Evolutionary conservation across 2,797 vertebrate genomes (phyloP), one percentile per base, ranked within the genome.

Genomic region (Melanotaenia maccullochi): DNA sequence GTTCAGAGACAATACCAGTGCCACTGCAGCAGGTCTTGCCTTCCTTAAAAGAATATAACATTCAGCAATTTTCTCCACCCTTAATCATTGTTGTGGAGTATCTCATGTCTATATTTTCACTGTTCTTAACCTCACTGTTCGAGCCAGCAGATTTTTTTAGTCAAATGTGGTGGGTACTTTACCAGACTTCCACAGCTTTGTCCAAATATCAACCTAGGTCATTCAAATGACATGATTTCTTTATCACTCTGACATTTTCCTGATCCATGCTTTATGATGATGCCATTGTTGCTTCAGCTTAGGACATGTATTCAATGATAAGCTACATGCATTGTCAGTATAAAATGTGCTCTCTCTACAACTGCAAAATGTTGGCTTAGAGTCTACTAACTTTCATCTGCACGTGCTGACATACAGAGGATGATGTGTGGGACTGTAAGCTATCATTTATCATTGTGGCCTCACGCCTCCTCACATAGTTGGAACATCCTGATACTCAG

Each of bases 231-330:
- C 54, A 67, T 47, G 49, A 65, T 73, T 78, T 85, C 77, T 76
- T 93, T 92, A 93, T 93, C 93, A 59, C 85, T 42, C 57, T 92
- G 90, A 81, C 90, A 92, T 93, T 94, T 92, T 83, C 85, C 82
- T 85, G 82, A 88, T 78, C 88, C 82, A 12, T 84, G 75, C 69
- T 40, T 58, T 68, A 67, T 78, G 84, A 87, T 81, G 81, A 73
- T 63, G 49, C 57, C 83, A 85, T 75, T 90, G 90, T 90, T 83
- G 72, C 65, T 76, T 82, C 84, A 82, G 78, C 80, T 61, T 64
- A 57, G 63, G 69, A 70, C 80, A 74, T 86, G 65, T 79, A 75
- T 73, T 66, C 49, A 52, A 76, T 89, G 82, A 90, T 90, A 83
- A 90, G 87, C 79, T 78, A 82, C 68, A 35, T 70, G 58, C 36